These are phyloP conservation scores for Lobophora halterata DNA, from an alignment of 2,888 invertebrate species.

Conservation along the genomic window DNA sequence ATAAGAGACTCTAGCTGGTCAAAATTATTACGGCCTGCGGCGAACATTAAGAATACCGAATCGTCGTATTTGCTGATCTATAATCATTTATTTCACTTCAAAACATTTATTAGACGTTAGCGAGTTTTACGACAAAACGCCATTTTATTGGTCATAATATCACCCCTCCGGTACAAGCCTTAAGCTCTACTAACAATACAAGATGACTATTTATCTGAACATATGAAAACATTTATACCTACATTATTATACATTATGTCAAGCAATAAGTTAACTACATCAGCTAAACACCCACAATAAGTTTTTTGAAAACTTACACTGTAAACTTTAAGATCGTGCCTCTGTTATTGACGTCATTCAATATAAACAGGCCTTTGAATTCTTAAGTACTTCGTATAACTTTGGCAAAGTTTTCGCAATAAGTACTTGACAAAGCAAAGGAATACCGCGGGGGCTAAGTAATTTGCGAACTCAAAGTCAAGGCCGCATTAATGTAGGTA, in stretches of 20 bases:
- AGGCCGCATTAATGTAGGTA: slow-evolving; percentile 9
- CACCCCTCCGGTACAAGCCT: no score
- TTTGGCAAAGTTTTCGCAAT: slow-evolving; percentile 16
- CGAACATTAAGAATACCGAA: slow-evolving; percentile 7
- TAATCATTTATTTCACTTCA: slow-evolving; percentile 7
- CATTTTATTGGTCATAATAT: slow-evolving; percentile 10
- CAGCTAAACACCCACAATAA: no score
- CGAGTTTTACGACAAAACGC: slow-evolving; percentile 11
- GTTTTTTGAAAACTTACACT: no score
- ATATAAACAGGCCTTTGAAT: slow-evolving; percentile 9
- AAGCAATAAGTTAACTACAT: no score
- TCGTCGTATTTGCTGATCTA: slow-evolving; percentile 11
- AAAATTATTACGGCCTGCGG: slow-evolving; percentile 3
- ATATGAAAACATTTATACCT: no score
- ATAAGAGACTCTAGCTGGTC: no score
- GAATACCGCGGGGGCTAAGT: slow-evolving; percentile 13
- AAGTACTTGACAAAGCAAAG: slow-evolving; percentile 20
- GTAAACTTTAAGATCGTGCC: neutral
- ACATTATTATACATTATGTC: no score
- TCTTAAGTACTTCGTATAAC: slow-evolving; percentile 10
- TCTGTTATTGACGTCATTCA: slow-evolving; percentile 10
- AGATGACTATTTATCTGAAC: no score
- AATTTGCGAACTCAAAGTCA: slow-evolving; percentile 17
- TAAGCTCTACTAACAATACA: no score
- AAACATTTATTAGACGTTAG: slow-evolving; percentile 9